Evolutionary conservation across 2,888 invertebrate species (phyloP), one percentile per base, ranked within the genome.

Genomic region (Acanthoscelides obtectus): DNA sequence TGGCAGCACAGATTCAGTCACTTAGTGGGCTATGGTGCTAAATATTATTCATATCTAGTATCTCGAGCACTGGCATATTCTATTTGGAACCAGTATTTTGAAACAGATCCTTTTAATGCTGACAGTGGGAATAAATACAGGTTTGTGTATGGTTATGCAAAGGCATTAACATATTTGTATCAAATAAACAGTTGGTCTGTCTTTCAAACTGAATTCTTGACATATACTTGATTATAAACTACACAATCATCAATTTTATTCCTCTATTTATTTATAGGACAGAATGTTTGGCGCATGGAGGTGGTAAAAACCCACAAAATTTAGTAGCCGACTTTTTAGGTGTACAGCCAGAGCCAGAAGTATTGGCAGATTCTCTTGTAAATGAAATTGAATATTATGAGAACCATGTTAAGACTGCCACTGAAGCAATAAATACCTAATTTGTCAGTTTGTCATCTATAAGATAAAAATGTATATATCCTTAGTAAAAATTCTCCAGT

Each of bases 1-100:
- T 98, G 97, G 97, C 98, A 98, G 82, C 89, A 96, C 79, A 89
- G 98, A 72, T 99, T 99, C 87, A 94, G 96, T 74, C 99, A 99
- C 86, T 87, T 99, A 71, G 95, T 98, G 3, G 98, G 98, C 0
- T 99, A 99, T 86, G 99, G 99, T 64, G 98, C 98, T 0, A 98
- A 98, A 86, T 99, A 99, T 87, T 99, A 99, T 85, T 94, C 99
- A 0, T 99, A 99, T 87, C 87, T 99, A 75, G 94, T 98, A 81
- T 98, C 99, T 0, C 90, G 95, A 80, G 96, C 97, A 8, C 91
- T 98, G 69, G 97, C 98, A 0, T 94, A 96, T 72, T 92, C 93
- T 87, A 95, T 97, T 75, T 99, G 98, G 98, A 92, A 94, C 82
- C 90, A 90, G 21, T 92, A 94, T 83, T 98, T 99, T 82, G 89